Base-by-base conservation (phyloP, 2,888 invertebrate species). In the Tryphoninae sp. region DNA sequence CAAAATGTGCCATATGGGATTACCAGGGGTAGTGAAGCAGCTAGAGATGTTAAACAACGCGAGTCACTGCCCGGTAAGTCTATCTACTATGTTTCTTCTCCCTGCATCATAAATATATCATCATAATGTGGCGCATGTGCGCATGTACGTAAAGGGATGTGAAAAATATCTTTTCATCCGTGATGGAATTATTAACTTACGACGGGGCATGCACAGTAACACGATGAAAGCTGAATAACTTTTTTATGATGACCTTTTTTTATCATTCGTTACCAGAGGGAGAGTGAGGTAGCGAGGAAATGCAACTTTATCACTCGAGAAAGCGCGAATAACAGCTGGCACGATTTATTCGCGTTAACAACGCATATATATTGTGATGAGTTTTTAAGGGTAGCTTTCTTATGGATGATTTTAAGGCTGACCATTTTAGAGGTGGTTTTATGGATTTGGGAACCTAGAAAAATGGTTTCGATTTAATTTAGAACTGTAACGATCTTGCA, bases 331-430 rank as follows among this genome's bases (percentile, higher is more conserved):
- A 53, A 45, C 45, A 45, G 45, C 53, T 71, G 33, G 45, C 42
- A 45, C 71, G 8, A 23, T 58, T n/a, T 45, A 22, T 4, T 61
- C 16, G 55, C 40, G 58, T 26, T n/a, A 22, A 33, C 22, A 62
- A 62, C 33, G 16, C 58, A 72, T 72, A 59, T 59, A 19, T 19
- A 19, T 58, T 58, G 13, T 23, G 11, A 26, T n/a, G 45, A 11
- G 33, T 4, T 33, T 33, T 33, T 33, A 33, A 33, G 33, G 7
- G 4, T 33, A 33, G 3, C 6, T 6, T 33, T 33, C 33, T 33
- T 33, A 33, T 4, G 33, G 6, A 6, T 4, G 33, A 33, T 33
- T 2, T 33, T 4, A 33, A 6, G 33, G 4, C 6, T 33, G 7
- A 33, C 33, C 33, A 7, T 33, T 33, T 33, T 33, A 33, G 33